Evolutionary conservation across 1,140 invertebrate species (phyloP), one percentile per base, ranked within the genome.

Genomic region (Lepidurus apus): DNA sequence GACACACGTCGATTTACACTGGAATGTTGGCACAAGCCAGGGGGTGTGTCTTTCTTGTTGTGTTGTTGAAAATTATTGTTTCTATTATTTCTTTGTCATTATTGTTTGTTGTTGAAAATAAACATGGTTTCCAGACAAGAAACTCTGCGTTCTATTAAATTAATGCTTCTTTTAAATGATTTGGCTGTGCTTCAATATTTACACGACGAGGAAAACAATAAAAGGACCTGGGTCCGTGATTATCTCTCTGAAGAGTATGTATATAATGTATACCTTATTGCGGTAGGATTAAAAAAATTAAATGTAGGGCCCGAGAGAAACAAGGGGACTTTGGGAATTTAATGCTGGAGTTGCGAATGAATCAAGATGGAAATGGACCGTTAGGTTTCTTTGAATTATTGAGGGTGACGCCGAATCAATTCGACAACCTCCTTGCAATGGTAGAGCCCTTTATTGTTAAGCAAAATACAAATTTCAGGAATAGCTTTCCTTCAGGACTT

Each of bases 121-220:
- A 47, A 47, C 9, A 47, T 47, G 45, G 45, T 17, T 47, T 47
- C 45, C 45, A 17, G 45, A 47, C 45, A 47, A 47, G 1, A 47
- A 47, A 47, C 45, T 47, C 45, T 47, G 45, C 45, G 45, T 47
- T 47, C 45, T 47, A 17, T 47, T 47, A 47, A 47, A 47, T 47
- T 47, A 47, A 47, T 47, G 45, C 45, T 47, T 47, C 45, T 47
- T 47, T 47, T 47, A 47, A 47, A 47, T 47, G 45, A 47, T 47
- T 47, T 47, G 17, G 45, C 45, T 47, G 45, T 47, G 45, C 45
- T 47, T 47, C 45, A 47, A 17, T 47, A 47, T 47, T 47, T 47
- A 47, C 45, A 2, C 45, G 45, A 2, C 45, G 45, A 47, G 9
- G 45, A 47, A 17, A 26, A 26, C 26, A 26, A 26, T 26, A 26